Conservation (phyloP, 2,113 vertebrate genomes). For the Hiodon alosoides region DNA sequence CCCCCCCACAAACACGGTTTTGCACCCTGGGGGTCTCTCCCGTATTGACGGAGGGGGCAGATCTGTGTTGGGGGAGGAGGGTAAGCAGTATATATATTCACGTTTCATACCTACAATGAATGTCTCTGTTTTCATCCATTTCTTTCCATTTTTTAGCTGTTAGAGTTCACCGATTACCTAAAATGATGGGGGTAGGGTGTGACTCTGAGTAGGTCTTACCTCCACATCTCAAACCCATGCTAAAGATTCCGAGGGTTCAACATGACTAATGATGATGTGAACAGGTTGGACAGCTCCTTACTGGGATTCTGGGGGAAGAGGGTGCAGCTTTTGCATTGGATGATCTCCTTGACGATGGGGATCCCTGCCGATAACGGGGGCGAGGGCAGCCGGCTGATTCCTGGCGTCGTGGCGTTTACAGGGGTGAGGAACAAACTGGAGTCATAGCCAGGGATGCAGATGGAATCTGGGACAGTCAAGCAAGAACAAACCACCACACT, state of each 20-base stretch:
- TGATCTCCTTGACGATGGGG: slow-evolving; percentile 87
- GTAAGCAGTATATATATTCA: background rate
- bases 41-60: slow-evolving; percentile 88
- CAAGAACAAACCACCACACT: background rate
- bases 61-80: slow-evolving; percentile 57
- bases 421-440: slow-evolving; percentile 80
- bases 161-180: too few relatives aligned
- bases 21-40: slow-evolving; percentile 89
- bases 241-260: too few relatives aligned
- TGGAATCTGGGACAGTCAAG: slow-evolving; percentile 73
- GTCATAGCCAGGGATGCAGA: slow-evolving; percentile 89
- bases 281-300: slow-evolving; percentile 53
- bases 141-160: too few relatives aligned
- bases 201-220: too few relatives aligned
- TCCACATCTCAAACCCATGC: background rate
- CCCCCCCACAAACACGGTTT: slow-evolving; percentile 92
- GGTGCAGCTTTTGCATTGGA: slow-evolving; percentile 91
- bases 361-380: slow-evolving; percentile 74
- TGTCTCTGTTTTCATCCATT: too few relatives aligned
- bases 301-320: slow-evolving; percentile 96
- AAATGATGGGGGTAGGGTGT: too few relatives aligned
- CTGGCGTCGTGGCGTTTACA: slow-evolving; percentile 86
- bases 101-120: background rate
- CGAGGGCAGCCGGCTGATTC: slow-evolving; percentile 76
- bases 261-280: too few relatives aligned